These are phyloP conservation scores for Glossophaga mutica DNA, from an alignment of 2,797 vertebrate species.

Conservation along the genomic window DNA sequence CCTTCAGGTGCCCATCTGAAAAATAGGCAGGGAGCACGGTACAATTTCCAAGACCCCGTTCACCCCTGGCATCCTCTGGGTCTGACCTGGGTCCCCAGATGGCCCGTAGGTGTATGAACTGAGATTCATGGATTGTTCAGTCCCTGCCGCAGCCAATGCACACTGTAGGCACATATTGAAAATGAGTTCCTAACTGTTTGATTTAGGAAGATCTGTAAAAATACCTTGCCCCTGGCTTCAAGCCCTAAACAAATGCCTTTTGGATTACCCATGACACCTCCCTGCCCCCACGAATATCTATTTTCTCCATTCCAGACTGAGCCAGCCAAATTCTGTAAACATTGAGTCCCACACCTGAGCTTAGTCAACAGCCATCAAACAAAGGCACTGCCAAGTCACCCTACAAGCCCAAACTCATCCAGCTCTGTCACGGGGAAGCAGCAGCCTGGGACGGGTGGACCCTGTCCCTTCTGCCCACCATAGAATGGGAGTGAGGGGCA, in stretches of 20 bases:
- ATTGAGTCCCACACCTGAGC: conserved; percentile 52
- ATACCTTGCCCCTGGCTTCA: conserved; percentile 40
- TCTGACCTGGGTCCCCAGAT: neutral
- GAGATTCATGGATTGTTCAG: neutral
- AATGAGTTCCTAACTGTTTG: neutral
- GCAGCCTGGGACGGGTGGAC: neutral
- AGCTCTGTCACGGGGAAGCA: neutral
- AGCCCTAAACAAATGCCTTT: conserved; percentile 59
- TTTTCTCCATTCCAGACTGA: conserved; percentile 55
- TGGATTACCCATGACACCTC: conserved; percentile 11
- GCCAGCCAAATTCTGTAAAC: conserved; percentile 56
- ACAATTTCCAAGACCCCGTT: neutral
- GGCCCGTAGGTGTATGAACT: neutral
- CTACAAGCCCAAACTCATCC: conserved; percentile 54
- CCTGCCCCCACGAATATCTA: neutral
- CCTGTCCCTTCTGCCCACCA: neutral
- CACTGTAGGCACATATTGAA: neutral
- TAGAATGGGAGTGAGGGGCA: neutral
- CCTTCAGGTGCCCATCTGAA: neutral
- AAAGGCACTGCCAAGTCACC: conserved; percentile 56
- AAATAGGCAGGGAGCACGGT: neutral
- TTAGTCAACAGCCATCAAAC: conserved; percentile 67
- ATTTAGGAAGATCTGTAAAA: conserved; percentile 47
- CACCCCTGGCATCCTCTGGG: neutral
- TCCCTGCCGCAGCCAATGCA: neutral